A percentile compares a stretch with the other conserved stretches of the same genome.
Evolutionary conservation across 2,113 vertebrate genomes (phyloP).

Genomic region (Nesogale talazaci): DNA sequence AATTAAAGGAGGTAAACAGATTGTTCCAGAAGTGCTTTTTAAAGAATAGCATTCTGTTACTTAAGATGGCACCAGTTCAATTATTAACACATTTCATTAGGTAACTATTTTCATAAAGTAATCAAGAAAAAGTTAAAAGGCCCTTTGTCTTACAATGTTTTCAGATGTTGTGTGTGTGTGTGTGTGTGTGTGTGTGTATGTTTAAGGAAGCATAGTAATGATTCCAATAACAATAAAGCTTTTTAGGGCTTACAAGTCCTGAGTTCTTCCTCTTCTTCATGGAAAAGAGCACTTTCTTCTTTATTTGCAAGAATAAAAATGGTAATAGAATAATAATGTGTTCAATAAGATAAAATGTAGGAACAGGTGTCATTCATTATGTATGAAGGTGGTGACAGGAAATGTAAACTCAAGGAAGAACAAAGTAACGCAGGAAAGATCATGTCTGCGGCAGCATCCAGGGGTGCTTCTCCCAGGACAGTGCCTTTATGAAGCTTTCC

Average conservation of each 20-base stretch:
- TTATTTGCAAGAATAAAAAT: conserved; percentile 62
- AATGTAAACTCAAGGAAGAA: conserved; percentile 48
- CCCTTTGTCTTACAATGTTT: neutral
- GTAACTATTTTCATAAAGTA: neutral
- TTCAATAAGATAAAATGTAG: conserved; percentile 43
- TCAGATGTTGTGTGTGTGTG: no score
- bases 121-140: conserved; percentile 37
- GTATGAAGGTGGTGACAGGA: conserved; percentile 29
- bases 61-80: neutral
- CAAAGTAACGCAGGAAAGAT: conserved; percentile 34
- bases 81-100: conserved; percentile 30
- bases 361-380: conserved; percentile 63
- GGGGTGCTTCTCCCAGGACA: neutral
- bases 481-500: conserved; percentile 55
- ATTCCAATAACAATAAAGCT: conserved; percentile 41
- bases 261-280: conserved; percentile 41
- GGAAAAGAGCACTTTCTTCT: conserved; percentile 45
- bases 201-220: conserved; percentile 16
- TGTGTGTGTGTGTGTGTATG: neutral
- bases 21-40: neutral
- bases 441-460: neutral
- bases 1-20: neutral
- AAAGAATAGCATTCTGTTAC: neutral
- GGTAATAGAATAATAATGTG: conserved; percentile 56
- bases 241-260: conserved; percentile 21